Conservation (phyloP, 2,888 invertebrate genomes). For the Troides helena region DNA sequence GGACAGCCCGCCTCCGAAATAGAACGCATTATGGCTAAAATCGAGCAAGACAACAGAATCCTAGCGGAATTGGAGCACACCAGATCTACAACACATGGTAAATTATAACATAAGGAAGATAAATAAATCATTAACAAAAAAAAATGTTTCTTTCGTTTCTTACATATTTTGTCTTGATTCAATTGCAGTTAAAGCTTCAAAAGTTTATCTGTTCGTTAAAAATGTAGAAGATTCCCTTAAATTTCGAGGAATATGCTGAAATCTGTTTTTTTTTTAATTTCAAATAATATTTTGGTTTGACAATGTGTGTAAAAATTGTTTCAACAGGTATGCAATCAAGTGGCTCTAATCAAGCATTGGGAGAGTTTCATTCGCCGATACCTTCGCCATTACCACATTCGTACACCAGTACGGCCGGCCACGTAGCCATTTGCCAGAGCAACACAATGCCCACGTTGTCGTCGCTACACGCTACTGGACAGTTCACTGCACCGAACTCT, state of each 20-base stretch:
- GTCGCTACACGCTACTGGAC: slow-evolving; percentile 70
- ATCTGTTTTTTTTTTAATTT: no score
- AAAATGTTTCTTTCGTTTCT: neutral
- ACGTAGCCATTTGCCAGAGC: slow-evolving; percentile 80
- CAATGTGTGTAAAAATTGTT: slow-evolving; percentile 29
- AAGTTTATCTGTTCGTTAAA: neutral
- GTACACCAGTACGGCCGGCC: slow-evolving; percentile 70
- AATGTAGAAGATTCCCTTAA: neutral
- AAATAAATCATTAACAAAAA: neutral
- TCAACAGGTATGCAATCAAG: slow-evolving; percentile 82
- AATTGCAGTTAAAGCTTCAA: neutral
- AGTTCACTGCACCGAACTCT: slow-evolving; percentile 71
- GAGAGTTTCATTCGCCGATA: slow-evolving; percentile 83
- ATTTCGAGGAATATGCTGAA: no score
- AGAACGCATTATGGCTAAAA: slow-evolving; percentile 96
- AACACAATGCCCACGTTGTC: slow-evolving; percentile 83
- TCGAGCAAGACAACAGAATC: slow-evolving; percentile 93
- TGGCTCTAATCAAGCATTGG: slow-evolving; percentile 85
- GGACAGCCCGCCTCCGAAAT: slow-evolving; percentile 86
- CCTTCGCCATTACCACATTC: slow-evolving; percentile 80
- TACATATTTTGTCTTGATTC: neutral
- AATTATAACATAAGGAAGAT: slow-evolving; percentile 21
- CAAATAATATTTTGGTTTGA: slow-evolving; percentile 1
- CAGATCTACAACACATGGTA: slow-evolving; percentile 85
- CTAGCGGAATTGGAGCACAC: slow-evolving; percentile 94